A percentile compares a stretch with the other conserved stretches of the same genome.
Evolutionary conservation across 2,888 invertebrate species (phyloP).

Genomic region (Osmoderma eremita): DNA sequence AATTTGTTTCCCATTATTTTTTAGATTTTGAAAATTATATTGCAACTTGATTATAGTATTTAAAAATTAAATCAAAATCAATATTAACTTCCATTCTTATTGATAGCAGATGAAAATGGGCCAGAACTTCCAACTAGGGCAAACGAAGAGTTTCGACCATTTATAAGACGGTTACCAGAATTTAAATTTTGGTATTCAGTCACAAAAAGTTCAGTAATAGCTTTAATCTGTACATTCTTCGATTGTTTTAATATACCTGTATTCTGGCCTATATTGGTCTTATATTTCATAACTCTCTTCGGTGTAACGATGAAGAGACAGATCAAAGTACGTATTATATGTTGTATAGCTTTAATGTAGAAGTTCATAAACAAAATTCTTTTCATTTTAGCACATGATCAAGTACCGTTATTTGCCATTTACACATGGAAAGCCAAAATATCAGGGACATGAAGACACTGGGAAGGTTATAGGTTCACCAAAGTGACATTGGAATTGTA

Average conservation of each 20-base stretch:
- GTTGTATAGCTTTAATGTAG: slow-evolving; percentile 10
- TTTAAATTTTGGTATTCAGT: slow-evolving; percentile 99
- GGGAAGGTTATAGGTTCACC: slow-evolving; percentile 57
- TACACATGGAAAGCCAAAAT: slow-evolving; percentile 96
- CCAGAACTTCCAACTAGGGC: slow-evolving; percentile 94
- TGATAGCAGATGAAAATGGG: slow-evolving; percentile 80
- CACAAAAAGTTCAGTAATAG: slow-evolving; percentile 91
- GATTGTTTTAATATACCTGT: slow-evolving; percentile 99
- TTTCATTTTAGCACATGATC: slow-evolving; percentile 93
- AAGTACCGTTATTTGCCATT: slow-evolving; percentile 99
- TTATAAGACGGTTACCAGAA: slow-evolving; percentile 95
- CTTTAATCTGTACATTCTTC: slow-evolving; percentile 93
- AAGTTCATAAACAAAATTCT: slow-evolving; percentile 45
- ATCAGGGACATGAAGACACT: slow-evolving; percentile 74
- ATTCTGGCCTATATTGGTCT: slow-evolving; percentile 99
- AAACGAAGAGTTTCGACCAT: slow-evolving; percentile 98
- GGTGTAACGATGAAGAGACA: slow-evolving; percentile 99
- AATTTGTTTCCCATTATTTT: slow-evolving; percentile 36
- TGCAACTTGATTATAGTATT: slow-evolving; percentile 1
- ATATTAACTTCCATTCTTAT: not conserved
- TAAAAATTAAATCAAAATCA: not conserved
- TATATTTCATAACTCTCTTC: slow-evolving; percentile 99
- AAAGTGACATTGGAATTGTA: slow-evolving; percentile 61
- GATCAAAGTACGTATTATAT: slow-evolving; percentile 82
- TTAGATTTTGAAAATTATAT: slow-evolving; percentile 22